phyloP scores from a whole-genome alignment of 2,888 invertebrate genomes.

The Nomada fucata region DNA sequence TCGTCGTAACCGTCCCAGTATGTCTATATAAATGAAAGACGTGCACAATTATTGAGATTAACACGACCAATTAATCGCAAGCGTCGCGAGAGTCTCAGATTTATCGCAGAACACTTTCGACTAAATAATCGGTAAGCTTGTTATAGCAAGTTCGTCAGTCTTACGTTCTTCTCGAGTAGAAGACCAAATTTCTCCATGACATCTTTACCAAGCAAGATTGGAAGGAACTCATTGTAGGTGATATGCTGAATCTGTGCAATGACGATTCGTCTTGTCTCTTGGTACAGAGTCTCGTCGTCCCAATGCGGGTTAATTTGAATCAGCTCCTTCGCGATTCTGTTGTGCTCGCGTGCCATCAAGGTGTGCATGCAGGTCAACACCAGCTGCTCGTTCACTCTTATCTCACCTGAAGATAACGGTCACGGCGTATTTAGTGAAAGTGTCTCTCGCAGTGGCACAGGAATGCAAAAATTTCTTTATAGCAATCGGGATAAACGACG shows the following conservation, averaged over 20 bases:
- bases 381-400: slow-evolving; percentile 96
- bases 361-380: slow-evolving; percentile 96
- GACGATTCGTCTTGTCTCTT: slow-evolving; percentile 93
- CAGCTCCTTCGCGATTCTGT: slow-evolving; percentile 91
- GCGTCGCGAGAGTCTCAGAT: no score
- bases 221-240: slow-evolving; percentile 95
- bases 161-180: slow-evolving; percentile 91
- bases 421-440: slow-evolving; percentile 21
- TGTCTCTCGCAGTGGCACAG: background rate
- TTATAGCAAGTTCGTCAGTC: slow-evolving; percentile 36
- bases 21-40: slow-evolving; percentile 35
- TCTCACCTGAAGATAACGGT: slow-evolving; percentile 87
- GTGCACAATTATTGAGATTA: background rate
- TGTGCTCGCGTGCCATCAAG: slow-evolving; percentile 95
- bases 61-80: no score
- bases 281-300: slow-evolving; percentile 96
- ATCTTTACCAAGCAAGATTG: slow-evolving; percentile 94
- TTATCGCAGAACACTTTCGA: no score
- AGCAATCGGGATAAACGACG: no score
- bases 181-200: slow-evolving; percentile 96
- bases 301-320: slow-evolving; percentile 94
- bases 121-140: no score
- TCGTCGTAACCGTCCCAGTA: slow-evolving; percentile 94
- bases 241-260: slow-evolving; percentile 95
- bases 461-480: background rate